These are phyloP conservation scores for Huso huso DNA, from an alignment of 2,797 vertebrate genomes.

Conservation along the genomic window DNA sequence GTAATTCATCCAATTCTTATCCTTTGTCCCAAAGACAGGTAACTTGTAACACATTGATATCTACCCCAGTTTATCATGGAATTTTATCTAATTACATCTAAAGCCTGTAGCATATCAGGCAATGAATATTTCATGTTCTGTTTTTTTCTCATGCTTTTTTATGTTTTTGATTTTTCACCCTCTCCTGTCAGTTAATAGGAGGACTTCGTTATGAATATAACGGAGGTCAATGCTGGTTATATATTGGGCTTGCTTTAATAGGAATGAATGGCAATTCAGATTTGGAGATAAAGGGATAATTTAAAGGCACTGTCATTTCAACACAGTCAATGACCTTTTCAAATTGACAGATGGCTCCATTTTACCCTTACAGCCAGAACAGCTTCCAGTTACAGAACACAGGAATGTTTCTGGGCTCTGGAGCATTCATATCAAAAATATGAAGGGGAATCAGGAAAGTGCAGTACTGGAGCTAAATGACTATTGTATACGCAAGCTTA, in stretches of 20 bases:
- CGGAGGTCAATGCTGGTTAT: slow-evolving; percentile 19
- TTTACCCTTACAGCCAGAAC: slow-evolving; percentile 37
- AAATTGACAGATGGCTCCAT: slow-evolving; percentile 70
- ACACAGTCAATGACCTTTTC: slow-evolving; percentile 68
- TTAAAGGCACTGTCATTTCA: slow-evolving; percentile 49
- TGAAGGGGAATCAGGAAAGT: background rate
- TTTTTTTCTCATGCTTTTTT: too few relatives aligned
- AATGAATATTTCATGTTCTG: slow-evolving; percentile 4
- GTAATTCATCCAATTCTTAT: slow-evolving; percentile 6
- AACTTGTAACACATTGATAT: background rate
- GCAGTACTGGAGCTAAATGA: background rate
- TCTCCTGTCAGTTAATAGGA: slow-evolving; percentile 13
- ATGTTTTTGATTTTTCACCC: background rate
- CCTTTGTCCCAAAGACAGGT: slow-evolving; percentile 14
- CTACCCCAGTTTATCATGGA: slow-evolving; percentile 1
- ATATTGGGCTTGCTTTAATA: slow-evolving; percentile 38
- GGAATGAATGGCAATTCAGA: slow-evolving; percentile 54
- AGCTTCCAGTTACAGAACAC: background rate
- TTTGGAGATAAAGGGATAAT: slow-evolving; percentile 62
- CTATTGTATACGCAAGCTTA: too few relatives aligned
- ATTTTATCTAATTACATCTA: slow-evolving; percentile 12
- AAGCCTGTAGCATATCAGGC: slow-evolving; percentile 9
- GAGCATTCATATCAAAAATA: background rate
- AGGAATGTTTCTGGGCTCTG: background rate
- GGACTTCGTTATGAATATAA: slow-evolving; percentile 30